phyloP scores from a whole-genome alignment of 2,797 vertebrate species.

The Gallirallus australis region DNA sequence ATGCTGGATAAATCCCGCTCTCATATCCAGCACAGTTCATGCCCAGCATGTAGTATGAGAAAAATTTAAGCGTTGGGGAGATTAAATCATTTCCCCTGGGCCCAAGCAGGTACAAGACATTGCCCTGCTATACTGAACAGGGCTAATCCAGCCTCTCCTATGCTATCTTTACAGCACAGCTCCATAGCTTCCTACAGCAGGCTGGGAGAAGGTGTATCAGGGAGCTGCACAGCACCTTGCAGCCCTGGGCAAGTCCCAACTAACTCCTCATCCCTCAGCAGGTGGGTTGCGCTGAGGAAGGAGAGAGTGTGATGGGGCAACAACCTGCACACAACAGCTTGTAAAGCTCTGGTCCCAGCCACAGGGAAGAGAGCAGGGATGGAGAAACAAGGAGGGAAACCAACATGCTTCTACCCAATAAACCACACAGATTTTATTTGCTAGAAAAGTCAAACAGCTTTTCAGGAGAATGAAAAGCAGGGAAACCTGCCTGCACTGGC shows the following conservation, averaged over 20 bases:
- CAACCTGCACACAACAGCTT: neutral
- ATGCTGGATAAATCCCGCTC: neutral
- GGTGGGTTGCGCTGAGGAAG: neutral
- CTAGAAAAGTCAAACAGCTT: neutral
- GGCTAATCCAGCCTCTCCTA: neutral
- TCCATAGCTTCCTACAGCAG: fast-evolving
- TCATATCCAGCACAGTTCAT: neutral
- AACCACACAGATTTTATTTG: neutral
- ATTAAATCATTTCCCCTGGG: neutral
- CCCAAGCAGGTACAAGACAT: neutral
- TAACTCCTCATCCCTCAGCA: neutral
- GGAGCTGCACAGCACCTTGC: neutral
- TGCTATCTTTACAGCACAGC: neutral
- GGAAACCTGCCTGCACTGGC: neutral
- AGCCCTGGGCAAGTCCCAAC: neutral
- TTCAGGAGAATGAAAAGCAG: neutral
- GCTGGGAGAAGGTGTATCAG: neutral
- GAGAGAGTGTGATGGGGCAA: fast-evolving
- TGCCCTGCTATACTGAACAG: neutral
- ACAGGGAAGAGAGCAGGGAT: neutral
- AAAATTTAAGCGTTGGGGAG: neutral
- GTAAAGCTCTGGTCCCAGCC: neutral
- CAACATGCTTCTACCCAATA: neutral
- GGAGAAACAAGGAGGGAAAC: neutral
- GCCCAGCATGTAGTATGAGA: fast-evolving